Evolutionary conservation across 2,113 vertebrate genomes (phyloP), one percentile per base, ranked within the genome.

Genomic region (Hemiprocne comata): DNA sequence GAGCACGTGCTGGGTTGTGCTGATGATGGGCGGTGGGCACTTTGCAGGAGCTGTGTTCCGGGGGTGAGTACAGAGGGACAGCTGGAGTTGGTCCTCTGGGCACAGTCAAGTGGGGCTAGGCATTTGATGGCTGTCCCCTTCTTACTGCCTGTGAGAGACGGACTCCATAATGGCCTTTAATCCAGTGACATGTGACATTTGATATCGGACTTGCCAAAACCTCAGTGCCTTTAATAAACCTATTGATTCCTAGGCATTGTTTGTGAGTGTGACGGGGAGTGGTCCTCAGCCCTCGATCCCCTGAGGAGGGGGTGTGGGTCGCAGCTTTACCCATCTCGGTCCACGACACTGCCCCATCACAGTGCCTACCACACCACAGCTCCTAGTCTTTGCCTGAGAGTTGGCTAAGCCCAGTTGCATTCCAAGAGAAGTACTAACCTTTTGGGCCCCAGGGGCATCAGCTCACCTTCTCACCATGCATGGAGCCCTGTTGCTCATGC

Each of bases 1-100:
- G 3, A 89, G 50, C 82, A 97, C 97, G 0, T 76, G 96, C 69
- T 99, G 98, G 97, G 98, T 99, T 71, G 97, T 99, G 86, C 98
- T 99, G 76, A 99, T 99, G 99, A 98, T 99, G 34, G 99, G 99
- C 1, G 99, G 99, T 1, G 99, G 99, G 19, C 99, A 99, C 96
- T 99, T 99, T 58, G 99, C 99, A 58, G 99, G 99, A 89, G 99
- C 99, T 7, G 97, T 99, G 48, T 99, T 99, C 95, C 98, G 93
- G 83, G 99, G 99, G 99, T 99, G 86, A 98, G 98, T 97, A 78
- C 53, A n/a, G 78, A 15, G 36, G n/a, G 3, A 44, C 28, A 70
- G 44, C 12, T 65, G 5, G 24, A 23, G 4, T 60, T 64, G 28
- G 11, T 9, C 15, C 26, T 48, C 28, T 57, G 57, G 21, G n/a